phyloP scores from a whole-genome alignment of 2,113 vertebrate genomes.

The Oryctolagus cuniculus region mOryCun1.1 NC_091434.1:141598501-141599000 shows the following conservation, averaged over 20 bases:
- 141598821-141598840: background rate
- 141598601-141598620: too few species aligned
- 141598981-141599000: background rate
- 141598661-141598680: too few species aligned
- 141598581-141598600: too few species aligned
- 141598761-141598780: background rate
- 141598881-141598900: background rate
- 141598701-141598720: background rate
- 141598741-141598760: background rate
- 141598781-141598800: background rate
- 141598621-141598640: too few species aligned
- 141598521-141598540: too few species aligned
- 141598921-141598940: background rate
- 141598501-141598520: too few species aligned
- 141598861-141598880: background rate
- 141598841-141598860: background rate
- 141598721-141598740: background rate
- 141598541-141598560: too few species aligned
- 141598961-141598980: conserved; percentile 26
- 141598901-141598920: background rate
- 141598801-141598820: background rate
- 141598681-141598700: background rate
- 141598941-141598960: background rate
- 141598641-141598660: too few species aligned
- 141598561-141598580: too few species aligned